These are phyloP conservation scores for Stegophylla sp. DNA, from an alignment of 2,888 invertebrate species.

Conservation along the genomic window DNA sequence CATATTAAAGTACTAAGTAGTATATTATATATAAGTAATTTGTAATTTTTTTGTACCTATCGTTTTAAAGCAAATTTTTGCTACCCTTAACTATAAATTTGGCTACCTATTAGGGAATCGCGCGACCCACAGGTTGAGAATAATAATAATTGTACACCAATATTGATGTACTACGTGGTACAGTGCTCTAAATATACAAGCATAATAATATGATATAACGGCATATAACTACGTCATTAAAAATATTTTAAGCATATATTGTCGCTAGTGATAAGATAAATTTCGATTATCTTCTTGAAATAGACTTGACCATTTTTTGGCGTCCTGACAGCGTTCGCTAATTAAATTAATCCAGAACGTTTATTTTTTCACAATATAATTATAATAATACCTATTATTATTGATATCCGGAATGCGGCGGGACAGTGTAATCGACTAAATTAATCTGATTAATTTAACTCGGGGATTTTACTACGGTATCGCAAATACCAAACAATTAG, in stretches of 20 bases:
- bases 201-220: no score
- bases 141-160: no score
- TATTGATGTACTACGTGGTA: neutral
- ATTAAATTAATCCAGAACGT: slow-evolving; percentile 37
- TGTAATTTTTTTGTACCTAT: no score
- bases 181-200: neutral
- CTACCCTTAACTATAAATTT: no score
- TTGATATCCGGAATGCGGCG: neutral
- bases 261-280: slow-evolving; percentile 11
- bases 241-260: neutral
- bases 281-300: slow-evolving; percentile 6
- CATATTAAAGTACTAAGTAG: no score
- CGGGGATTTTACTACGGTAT: slow-evolving; percentile 1
- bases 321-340: slow-evolving; percentile 32
- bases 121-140: no score
- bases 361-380: slow-evolving; percentile 29
- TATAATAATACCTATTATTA: slow-evolving; percentile 18
- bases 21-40: no score
- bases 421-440: neutral
- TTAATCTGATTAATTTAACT: slow-evolving; percentile 25
- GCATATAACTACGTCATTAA: no score
- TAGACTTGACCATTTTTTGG: slow-evolving; percentile 32
- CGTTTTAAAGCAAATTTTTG: no score
- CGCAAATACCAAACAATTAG: neutral
- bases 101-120: no score